Evolutionary conservation across 2,888 invertebrate species (phyloP), one percentile per base, ranked within the genome.

Genomic region (Aspidiotus destructor): DNA sequence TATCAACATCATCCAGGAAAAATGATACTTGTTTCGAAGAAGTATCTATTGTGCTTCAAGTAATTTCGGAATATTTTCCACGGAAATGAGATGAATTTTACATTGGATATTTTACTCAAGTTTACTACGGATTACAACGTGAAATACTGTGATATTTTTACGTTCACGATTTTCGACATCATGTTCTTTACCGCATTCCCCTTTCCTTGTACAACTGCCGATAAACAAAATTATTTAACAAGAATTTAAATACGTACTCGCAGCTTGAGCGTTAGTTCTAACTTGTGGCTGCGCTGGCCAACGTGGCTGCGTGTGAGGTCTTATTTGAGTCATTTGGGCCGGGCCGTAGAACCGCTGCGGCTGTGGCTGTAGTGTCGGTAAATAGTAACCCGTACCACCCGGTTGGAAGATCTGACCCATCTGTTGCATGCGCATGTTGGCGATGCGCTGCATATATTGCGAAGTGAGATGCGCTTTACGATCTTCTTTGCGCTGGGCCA

Each of bases 401-500:
- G 92, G 88, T 77, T 89, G 92, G 83, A 91, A 95, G 75, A 92
- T 88, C 78, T 89, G 88, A 70, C 92, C 90, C 84, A 92, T 87
- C 76, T 92, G 91, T 76, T 92, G 93, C 91, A 94, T 92, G 70
- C 93, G 87, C 84, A 94, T 88, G 76, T 92, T 92, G 17, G 90
- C 88, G 85, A 98, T 88, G 72, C 97, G 87, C 77, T 99, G 97
- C 88, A 99, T 93, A 78, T 99, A 98, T 77, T 99, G 98, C 0
- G 96, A 93, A 62, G 96, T 96, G 73, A 99, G 82, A 79, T 98
- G 97, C 54, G 97, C 97, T 78, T 97, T 97, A 68, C 99, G 89
- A 76, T 98, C 98, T 81, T 99, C 99, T 79, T 99, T 99, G 70
- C 98, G 88, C 79, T 99, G 99, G 57, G 99, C 99, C 74, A 99